Evolutionary conservation across 2,888 invertebrate species (phyloP), one percentile per base, ranked within the genome.

Genomic region (Eilema griseolum): DNA sequence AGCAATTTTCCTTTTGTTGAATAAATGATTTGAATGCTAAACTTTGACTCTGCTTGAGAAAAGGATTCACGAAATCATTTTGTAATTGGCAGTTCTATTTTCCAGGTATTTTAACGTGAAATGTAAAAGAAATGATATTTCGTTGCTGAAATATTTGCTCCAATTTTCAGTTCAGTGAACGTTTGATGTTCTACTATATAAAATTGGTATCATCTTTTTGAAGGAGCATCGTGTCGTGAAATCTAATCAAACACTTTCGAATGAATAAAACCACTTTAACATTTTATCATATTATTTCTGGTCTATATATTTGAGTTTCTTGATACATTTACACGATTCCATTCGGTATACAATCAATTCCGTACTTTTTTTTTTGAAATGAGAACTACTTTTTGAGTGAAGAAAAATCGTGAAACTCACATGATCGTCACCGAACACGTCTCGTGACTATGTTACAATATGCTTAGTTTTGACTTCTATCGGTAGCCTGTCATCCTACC

Each of bases 21-120:
- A 66, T 57, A 57, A 70, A 61, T 70, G 37, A 70, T 70, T 66
- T 33, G 24, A 31, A 4, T 52, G 20, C 52, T 64, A 31, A 56
- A 66, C 31, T 37, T n/a, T 26, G 28, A 26, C 23, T 52, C 66
- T 66, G 65, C 37, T 66, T 61, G 33, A 56, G 33, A 46, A 61
- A 66, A 52, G 52, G 52, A 28, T 26, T 61, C 28, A 5, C 64
- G 23, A 69, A 68, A 28, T 63, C n/a, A 63, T 60, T 63, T 20
- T 41, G 23, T 57, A 41, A 68, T 63, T 59, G 26, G 12, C 33
- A 26, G 28, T 7, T 37, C 61, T 52, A 46, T 67, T 61, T 23
- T 31, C n/a, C 24, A 66, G 46, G 31, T 60, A 61, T 46, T 24
- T 56, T 61, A 5, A 23, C 52, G n/a, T 52, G 52, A 52, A 46